Percentiles rank a stretch among this genome's conserved stretches.
Evolutionary conservation across 1,140 invertebrate species (phyloP).

Genomic region (Drosophila santomea): DNA sequence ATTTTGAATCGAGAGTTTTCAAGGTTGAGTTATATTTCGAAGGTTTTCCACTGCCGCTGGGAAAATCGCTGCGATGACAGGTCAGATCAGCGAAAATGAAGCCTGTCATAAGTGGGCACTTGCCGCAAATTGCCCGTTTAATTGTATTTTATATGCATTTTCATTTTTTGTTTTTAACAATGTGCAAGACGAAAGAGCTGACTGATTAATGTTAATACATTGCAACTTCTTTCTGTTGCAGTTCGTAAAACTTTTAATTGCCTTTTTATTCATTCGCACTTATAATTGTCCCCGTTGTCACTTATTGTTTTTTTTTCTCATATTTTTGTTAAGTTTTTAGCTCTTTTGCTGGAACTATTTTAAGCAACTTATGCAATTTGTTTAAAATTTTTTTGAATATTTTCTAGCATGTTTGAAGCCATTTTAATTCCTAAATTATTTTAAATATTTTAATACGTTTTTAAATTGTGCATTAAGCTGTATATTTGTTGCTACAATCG

Average conservation of each 20-base stretch:
- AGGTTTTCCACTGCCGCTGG: neutral
- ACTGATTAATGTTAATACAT: neutral
- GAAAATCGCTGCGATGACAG: neutral
- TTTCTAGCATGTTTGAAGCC: too few relatives aligned
- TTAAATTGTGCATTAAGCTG: too few relatives aligned
- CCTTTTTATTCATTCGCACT: neutral
- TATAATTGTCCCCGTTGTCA: neutral
- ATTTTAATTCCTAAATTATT: too few relatives aligned
- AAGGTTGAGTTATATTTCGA: neutral
- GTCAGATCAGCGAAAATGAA: neutral
- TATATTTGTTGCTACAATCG: too few relatives aligned
- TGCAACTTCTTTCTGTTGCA: neutral
- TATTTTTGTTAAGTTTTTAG: neutral
- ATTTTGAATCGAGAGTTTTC: neutral
- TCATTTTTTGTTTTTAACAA: neutral
- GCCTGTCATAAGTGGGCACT: neutral
- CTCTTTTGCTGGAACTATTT: too few relatives aligned
- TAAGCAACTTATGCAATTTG: too few relatives aligned
- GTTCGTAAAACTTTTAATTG: constrained; percentile 6
- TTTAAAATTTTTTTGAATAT: too few relatives aligned
- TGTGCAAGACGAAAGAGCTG: neutral
- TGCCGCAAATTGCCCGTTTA: neutral
- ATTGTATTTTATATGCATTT: too few relatives aligned
- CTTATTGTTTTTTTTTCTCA: neutral
- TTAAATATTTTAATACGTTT: too few relatives aligned